Evolutionary conservation across 2,797 vertebrate genomes (phyloP).

Genomic region (Oryzias dopingdopingensis): DNA sequence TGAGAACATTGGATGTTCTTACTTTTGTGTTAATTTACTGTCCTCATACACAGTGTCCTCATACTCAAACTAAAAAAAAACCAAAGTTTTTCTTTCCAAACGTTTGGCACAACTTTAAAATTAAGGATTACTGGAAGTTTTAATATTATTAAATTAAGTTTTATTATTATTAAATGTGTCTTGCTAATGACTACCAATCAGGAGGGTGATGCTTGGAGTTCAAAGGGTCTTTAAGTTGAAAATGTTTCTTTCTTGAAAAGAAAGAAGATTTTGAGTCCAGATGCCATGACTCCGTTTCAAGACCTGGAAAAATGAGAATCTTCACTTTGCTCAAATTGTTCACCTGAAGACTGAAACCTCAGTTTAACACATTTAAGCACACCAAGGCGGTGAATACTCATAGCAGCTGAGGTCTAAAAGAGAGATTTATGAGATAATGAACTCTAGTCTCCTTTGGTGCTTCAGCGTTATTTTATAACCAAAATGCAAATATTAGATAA

Average conservation of each 20-base stretch:
- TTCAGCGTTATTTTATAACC: background rate
- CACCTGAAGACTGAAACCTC: slow-evolving; percentile 46
- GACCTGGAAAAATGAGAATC: no score
- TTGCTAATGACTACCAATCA: slow-evolving; percentile 33
- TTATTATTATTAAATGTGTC: background rate
- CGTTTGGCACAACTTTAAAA: slow-evolving; percentile 32
- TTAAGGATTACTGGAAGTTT: slow-evolving; percentile 7
- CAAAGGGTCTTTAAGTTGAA: no score
- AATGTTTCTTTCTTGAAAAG: no score
- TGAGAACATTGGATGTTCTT: no score
- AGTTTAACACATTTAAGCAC: slow-evolving; percentile 18
- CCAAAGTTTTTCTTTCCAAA: slow-evolving; percentile 17
- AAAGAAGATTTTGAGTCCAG: no score
- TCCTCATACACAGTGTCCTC: no score
- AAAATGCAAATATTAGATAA: no score
- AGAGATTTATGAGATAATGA: slow-evolving; percentile 26
- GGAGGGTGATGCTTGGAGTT: slow-evolving; percentile 9
- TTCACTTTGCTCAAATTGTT: slow-evolving; percentile 16
- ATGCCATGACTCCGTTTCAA: no score
- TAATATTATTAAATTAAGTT: slow-evolving; percentile 18
- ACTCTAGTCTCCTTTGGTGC: slow-evolving; percentile 13
- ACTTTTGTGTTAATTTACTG: no score
- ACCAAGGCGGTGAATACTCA: slow-evolving; percentile 43
- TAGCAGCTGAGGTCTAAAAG: slow-evolving; percentile 42
- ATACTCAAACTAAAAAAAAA: no score